phyloP scores from a whole-genome alignment of 1,140 invertebrate genomes.

The Zaprionus gabonicus region DNA sequence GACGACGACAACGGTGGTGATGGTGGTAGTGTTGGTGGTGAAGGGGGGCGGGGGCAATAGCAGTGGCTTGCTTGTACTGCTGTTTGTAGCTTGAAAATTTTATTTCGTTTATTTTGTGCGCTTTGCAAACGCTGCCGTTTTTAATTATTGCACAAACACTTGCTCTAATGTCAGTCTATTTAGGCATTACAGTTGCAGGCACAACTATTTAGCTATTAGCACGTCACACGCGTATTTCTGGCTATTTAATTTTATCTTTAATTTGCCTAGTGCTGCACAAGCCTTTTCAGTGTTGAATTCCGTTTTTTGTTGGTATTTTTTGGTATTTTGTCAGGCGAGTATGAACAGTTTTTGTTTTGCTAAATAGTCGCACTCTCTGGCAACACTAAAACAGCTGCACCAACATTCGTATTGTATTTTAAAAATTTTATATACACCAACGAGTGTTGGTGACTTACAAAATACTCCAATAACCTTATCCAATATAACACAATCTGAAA shows the following conservation, averaged over 20 bases:
- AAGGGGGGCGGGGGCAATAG: constrained; percentile 15
- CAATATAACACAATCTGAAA: not conserved
- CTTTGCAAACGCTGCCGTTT: constrained; percentile 17
- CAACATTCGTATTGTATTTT: not conserved
- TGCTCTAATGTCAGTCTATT: constrained; percentile 62
- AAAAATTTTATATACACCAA: not conserved
- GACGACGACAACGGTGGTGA: constrained; percentile 4
- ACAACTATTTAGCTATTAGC: constrained; percentile 48
- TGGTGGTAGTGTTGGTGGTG: not conserved
- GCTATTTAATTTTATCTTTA: constrained; percentile 57
- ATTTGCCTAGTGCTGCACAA: constrained; percentile 42
- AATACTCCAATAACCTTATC: no score
- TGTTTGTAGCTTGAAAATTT: constrained; percentile 39
- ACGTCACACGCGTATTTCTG: constrained; percentile 53
- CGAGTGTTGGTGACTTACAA: not conserved
- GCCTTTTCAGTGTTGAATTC: constrained; percentile 28
- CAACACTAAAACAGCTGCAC: not conserved
- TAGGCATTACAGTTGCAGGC: constrained; percentile 46
- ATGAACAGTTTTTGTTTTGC: not conserved
- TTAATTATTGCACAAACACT: constrained; percentile 71
- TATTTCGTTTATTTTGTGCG: constrained; percentile 36
- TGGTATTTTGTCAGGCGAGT: constrained; percentile 21
- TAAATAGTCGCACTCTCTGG: not conserved
- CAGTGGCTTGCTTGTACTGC: constrained; percentile 38
- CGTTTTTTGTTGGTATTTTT: constrained; percentile 15